Conservation (phyloP, 2,113 vertebrate genomes). For the Motacilla alba region DNA sequence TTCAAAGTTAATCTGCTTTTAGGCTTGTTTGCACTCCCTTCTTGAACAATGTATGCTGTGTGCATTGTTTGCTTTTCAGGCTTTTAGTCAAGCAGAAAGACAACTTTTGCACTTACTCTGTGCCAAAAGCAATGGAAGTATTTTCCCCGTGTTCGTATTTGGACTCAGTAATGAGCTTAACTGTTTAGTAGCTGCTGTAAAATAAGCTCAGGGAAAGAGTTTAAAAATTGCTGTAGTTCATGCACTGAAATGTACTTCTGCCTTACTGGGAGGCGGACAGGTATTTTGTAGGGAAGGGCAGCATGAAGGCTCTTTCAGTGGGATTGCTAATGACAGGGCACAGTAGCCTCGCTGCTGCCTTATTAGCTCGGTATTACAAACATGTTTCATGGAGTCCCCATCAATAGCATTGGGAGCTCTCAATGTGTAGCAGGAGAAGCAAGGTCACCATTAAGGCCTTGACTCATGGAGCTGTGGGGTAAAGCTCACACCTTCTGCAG, state of each 20-base stretch:
- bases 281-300: neutral
- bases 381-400: neutral
- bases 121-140: neutral
- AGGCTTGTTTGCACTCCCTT: neutral
- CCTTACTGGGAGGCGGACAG: neutral
- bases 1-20: neutral
- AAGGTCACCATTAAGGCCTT: neutral
- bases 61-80: conserved; percentile 13
- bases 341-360: neutral
- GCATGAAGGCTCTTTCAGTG: neutral
- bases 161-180: neutral
- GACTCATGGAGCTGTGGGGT: neutral
- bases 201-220: neutral
- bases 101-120: neutral
- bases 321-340: neutral
- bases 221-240: neutral
- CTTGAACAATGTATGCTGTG: neutral
- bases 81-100: conserved; percentile 8
- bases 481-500: neutral
- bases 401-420: neutral
- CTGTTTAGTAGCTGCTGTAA: neutral
- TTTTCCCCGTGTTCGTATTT: neutral
- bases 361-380: neutral
- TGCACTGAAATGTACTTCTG: neutral
- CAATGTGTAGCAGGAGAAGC: neutral